A percentile compares a stretch with the other conserved stretches of the same genome.
Evolutionary conservation across 2,113 vertebrate genomes (phyloP).

Genomic region (Chaenocephalus aceratus): DNA sequence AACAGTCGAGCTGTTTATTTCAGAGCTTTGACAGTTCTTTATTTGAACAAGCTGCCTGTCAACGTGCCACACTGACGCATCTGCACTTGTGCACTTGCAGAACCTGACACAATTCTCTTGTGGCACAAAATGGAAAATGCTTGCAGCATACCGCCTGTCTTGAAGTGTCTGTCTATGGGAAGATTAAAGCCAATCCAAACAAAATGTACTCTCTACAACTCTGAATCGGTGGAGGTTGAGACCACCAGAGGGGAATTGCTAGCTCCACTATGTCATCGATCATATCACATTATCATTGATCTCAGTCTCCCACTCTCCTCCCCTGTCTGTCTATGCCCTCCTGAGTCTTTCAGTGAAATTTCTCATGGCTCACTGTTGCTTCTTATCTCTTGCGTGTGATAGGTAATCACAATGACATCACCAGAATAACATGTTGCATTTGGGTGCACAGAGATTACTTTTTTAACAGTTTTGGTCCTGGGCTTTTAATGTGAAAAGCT

Average conservation of each 20-base stretch:
- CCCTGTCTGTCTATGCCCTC: slow-evolving; percentile 43
- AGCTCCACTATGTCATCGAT: slow-evolving; percentile 66
- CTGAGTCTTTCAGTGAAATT: slow-evolving; percentile 50
- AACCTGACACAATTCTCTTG: slow-evolving; percentile 70
- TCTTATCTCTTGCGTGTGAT: slow-evolving; percentile 48
- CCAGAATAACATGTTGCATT: slow-evolving; percentile 26
- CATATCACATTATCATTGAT: slow-evolving; percentile 72
- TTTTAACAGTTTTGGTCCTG: not conserved
- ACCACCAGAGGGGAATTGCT: slow-evolving; percentile 75
- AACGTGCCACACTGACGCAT: slow-evolving; percentile 65
- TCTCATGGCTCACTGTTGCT: slow-evolving; percentile 45
- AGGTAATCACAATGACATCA: slow-evolving; percentile 45
- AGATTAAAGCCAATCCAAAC: slow-evolving; percentile 77
- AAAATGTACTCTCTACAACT: slow-evolving; percentile 58
- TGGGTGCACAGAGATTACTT: slow-evolving; percentile 12
- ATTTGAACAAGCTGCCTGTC: slow-evolving; percentile 82
- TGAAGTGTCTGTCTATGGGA: slow-evolving; percentile 62
- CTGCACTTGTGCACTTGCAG: slow-evolving; percentile 57
- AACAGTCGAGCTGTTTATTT: slow-evolving; percentile 38
- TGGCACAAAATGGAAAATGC: slow-evolving; percentile 76
- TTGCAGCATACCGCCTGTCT: slow-evolving; percentile 52
- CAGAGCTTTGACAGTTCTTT: slow-evolving; percentile 64
- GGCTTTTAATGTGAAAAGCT: slow-evolving; percentile 27
- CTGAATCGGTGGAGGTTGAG: slow-evolving; percentile 58
- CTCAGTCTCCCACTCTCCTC: slow-evolving; percentile 47